Base-by-base conservation (phyloP, 2,888 invertebrate species). In the Habroteleia sp. region DNA sequence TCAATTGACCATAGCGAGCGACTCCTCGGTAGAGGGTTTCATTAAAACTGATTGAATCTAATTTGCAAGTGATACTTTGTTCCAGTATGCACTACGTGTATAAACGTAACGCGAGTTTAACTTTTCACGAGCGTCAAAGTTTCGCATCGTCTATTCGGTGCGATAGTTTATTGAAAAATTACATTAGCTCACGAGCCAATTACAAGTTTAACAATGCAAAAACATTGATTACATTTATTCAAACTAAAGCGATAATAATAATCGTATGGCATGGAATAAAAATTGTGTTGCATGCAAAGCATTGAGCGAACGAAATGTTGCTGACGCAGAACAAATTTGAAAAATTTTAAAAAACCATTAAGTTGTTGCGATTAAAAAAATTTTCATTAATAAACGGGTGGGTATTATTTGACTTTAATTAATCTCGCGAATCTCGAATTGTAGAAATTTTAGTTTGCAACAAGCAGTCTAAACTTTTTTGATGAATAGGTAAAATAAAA, bases 41-140 rank as follows among this genome's bases (percentile, higher is more conserved):
- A 33, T 66, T 56, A 56, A 56, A 66, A 56, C 66, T 48, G 66
- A 66, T 66, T 66, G 46, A 66, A 66, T 56, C 66, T 44, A 56
- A 56, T 66, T 66, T 54, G 54, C 54, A 66, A 54, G 54, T 46
- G 66, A 66, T 66, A 66, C 66, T 54, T 46, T 66, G 66, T 66
- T 66, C 56, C 39, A 48, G 46, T 66, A 66, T 66, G 66, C 66
- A 8, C 46, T 46, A 39, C 56, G 56, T 54, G 39, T 48, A 66
- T 23, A 66, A 66, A 56, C 54, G 46, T 56, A 68, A 68, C 17
- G 58, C 27, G 58, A 48, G 48, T 56, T 68, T 44, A 68, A 68
- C 56, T 68, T 68, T 68, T 68, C 58, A 48, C 56, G 39, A 56
- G 46, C 25, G 66, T 66, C 54, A 48, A 56, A 56, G 56, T 56